phyloP scores from a whole-genome alignment of 2,888 invertebrate species.

The Hylaea fasciaria region DNA sequence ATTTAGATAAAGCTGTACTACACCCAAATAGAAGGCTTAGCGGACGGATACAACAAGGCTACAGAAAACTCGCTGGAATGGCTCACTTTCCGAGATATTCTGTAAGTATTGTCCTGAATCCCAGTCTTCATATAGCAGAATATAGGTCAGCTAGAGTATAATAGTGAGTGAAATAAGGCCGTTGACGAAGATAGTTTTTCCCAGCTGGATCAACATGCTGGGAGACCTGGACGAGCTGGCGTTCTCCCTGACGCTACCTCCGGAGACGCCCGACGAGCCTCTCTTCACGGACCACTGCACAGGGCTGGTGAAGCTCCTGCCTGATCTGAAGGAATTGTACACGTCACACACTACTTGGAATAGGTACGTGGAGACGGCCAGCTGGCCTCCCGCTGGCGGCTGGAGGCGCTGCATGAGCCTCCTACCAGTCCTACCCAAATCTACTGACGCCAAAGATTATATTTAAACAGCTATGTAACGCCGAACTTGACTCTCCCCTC shows the following conservation, averaged over 20 bases:
- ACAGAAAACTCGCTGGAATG: conserved; percentile 61
- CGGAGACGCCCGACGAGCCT: conserved; percentile 50
- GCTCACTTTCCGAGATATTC: conserved; percentile 69
- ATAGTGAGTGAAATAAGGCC: too few species aligned
- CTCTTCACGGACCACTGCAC: conserved; percentile 86
- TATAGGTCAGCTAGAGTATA: too few species aligned
- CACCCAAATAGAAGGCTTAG: conserved; percentile 85
- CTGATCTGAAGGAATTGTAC: conserved; percentile 84
- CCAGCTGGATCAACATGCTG: conserved; percentile 85
- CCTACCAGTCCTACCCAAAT: too few species aligned
- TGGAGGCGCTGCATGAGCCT: too few species aligned
- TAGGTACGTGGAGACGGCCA: conserved; percentile 56
- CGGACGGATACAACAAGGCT: conserved; percentile 83
- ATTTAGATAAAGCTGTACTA: conserved; percentile 84
- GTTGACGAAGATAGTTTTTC: not conserved
- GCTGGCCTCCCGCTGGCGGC: too few species aligned
- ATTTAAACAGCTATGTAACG: too few species aligned
- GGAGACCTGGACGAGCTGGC: conserved; percentile 88
- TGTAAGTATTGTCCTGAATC: conserved; percentile 64
- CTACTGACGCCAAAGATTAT: too few species aligned
- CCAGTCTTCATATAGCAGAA: too few species aligned
- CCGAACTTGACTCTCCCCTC: too few species aligned
- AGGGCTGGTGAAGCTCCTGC: conserved; percentile 87
- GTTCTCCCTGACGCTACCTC: conserved; percentile 64
- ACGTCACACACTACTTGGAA: conserved; percentile 88